Conservation (phyloP, 2,797 vertebrate species). For the Eulemur rubriventer region DNA sequence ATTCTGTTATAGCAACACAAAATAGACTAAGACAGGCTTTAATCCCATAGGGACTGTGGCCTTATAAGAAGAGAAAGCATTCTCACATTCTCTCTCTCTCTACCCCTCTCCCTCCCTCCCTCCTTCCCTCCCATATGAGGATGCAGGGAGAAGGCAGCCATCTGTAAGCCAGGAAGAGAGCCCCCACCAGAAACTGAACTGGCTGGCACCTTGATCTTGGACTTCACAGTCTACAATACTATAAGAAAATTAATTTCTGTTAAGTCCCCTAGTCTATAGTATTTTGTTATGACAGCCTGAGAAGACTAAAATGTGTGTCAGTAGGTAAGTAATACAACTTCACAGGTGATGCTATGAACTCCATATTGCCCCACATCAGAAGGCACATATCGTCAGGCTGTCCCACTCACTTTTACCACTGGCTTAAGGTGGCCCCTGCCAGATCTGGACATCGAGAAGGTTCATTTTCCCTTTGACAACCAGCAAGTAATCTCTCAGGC, state of each 20-base stretch:
- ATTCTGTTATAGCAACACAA: neutral
- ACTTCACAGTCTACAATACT: neutral
- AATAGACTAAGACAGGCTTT: neutral
- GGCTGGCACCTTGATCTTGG: neutral
- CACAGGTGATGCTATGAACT: neutral
- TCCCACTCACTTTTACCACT: slow-evolving; percentile 4
- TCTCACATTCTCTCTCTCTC: neutral
- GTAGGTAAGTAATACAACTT: neutral
- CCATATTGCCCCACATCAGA: neutral
- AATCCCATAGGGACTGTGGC: neutral
- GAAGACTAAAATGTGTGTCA: neutral
- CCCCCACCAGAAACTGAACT: neutral
- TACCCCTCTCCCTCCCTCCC: neutral
- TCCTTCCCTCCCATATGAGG: neutral
- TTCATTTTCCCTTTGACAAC: neutral
- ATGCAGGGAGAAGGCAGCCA: neutral
- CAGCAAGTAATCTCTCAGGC: neutral
- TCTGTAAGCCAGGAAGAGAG: neutral
- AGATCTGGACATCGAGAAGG: neutral
- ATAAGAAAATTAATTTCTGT: neutral
- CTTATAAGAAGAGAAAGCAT: neutral
- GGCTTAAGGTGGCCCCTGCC: neutral
- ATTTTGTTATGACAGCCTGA: neutral
- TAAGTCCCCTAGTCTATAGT: neutral
- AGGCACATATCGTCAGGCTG: neutral